These are phyloP conservation scores for Neoscelio sp. DNA, from an alignment of 2,888 invertebrate species.

Conservation along the genomic window DNA sequence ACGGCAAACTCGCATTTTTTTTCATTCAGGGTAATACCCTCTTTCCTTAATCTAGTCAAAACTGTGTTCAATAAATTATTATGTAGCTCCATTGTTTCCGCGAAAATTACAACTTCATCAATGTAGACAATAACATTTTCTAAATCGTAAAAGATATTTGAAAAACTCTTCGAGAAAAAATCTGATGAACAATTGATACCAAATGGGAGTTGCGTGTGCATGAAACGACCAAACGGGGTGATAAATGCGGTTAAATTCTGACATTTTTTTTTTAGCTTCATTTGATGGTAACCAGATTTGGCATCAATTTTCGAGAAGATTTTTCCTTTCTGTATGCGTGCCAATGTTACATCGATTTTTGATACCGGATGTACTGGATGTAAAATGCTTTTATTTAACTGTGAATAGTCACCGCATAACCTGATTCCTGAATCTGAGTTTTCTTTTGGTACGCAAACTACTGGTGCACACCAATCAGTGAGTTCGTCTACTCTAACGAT, in stretches of 20 bases:
- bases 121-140: no score
- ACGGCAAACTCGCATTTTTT: slow-evolving; percentile 72
- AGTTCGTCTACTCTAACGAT: slow-evolving; percentile 73
- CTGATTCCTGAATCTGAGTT: slow-evolving; percentile 65
- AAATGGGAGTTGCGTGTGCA: slow-evolving; percentile 60
- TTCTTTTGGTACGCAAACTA: slow-evolving; percentile 75
- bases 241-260: slow-evolving; percentile 60
- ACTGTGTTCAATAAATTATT: slow-evolving; percentile 67
- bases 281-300: slow-evolving; percentile 60
- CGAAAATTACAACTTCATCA: no score
- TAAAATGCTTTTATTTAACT: slow-evolving; percentile 1
- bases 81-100: slow-evolving; percentile 65
- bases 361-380: slow-evolving; percentile 69
- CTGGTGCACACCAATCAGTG: slow-evolving; percentile 77
- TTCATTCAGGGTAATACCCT: slow-evolving; percentile 70
- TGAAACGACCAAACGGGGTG: slow-evolving; percentile 59
- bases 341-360: slow-evolving; percentile 70
- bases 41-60: slow-evolving; percentile 62
- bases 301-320: slow-evolving; percentile 70
- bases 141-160: slow-evolving; percentile 24
- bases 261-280: slow-evolving; percentile 47
- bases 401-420: slow-evolving; percentile 71
- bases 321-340: slow-evolving; percentile 23
- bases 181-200: slow-evolving; percentile 64
- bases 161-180: slow-evolving; percentile 46